These are phyloP conservation scores for Tigriopus californicus DNA, from an alignment of 2,888 invertebrate genomes.

Conservation along the genomic window DNA sequence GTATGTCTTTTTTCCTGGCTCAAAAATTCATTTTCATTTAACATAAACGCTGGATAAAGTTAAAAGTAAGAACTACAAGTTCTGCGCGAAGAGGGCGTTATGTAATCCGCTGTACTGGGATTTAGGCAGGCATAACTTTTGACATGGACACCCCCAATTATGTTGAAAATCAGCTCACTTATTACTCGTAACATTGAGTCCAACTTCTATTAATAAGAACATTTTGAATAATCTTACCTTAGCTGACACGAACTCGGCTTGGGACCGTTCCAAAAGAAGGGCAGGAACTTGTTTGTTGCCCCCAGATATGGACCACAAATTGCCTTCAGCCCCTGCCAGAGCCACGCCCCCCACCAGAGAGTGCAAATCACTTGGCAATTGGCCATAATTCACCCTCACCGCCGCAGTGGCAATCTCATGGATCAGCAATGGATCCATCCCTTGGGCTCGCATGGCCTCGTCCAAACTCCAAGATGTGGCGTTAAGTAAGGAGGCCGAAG, in stretches of 20 bases:
- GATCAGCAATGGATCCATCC: constrained; percentile 27
- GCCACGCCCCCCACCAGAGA: constrained; percentile 37
- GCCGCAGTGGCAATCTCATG: constrained; percentile 37
- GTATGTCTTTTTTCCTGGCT: too few species aligned
- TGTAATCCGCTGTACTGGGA: too few species aligned
- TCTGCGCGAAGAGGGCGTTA: too few species aligned
- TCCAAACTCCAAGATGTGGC: too few species aligned
- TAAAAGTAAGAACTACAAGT: not conserved
- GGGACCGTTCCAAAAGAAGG: constrained; percentile 27
- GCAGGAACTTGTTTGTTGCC: constrained; percentile 37
- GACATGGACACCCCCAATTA: too few species aligned
- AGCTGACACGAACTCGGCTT: constrained; percentile 27
- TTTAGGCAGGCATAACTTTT: too few species aligned
- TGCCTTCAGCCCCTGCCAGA: constrained; percentile 34
- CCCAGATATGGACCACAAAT: constrained; percentile 38
- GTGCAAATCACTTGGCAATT: constrained; percentile 32
- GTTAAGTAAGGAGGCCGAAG: constrained; percentile 21
- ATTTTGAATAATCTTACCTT: constrained; percentile 23
- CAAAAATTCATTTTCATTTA: not conserved
- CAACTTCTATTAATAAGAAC: too few species aligned
- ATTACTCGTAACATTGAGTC: too few species aligned
- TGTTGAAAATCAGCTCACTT: too few species aligned
- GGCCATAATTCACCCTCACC: constrained; percentile 40
- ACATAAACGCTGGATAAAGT: not conserved
- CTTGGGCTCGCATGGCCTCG: too few species aligned